Evolutionary conservation across 2,888 invertebrate species (phyloP).

Genomic region (Odontocerum albicorne): DNA sequence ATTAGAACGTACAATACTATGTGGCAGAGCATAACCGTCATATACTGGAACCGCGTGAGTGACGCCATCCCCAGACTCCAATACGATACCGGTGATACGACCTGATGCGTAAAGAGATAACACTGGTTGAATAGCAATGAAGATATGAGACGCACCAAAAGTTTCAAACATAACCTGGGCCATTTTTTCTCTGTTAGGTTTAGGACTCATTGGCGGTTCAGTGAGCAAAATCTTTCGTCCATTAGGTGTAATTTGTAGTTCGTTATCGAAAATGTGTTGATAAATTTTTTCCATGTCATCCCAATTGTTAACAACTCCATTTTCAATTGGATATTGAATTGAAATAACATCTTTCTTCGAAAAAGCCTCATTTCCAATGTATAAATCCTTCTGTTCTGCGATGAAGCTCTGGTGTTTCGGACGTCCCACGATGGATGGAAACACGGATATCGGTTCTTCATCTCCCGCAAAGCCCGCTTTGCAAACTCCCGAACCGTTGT

Average conservation of each 20-base stretch:
- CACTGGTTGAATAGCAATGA: slow-evolving; percentile 72
- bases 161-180: slow-evolving; percentile 44
- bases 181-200: slow-evolving; percentile 66
- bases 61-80: slow-evolving; percentile 74
- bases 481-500: slow-evolving; percentile 98
- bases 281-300: slow-evolving; percentile 99
- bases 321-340: slow-evolving; percentile 94
- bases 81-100: slow-evolving; percentile 72
- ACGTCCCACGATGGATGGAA: slow-evolving; percentile 93
- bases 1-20: slow-evolving; percentile 47
- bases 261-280: slow-evolving; percentile 99
- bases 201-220: slow-evolving; percentile 85
- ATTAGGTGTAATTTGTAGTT: slow-evolving; percentile 92
- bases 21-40: slow-evolving; percentile 50
- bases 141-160: slow-evolving; percentile 52
- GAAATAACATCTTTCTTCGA: slow-evolving; percentile 95
- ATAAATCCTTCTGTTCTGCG: slow-evolving; percentile 96
- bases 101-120: slow-evolving; percentile 73
- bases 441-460: slow-evolving; percentile 92
- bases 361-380: slow-evolving; percentile 95
- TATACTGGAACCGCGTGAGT: slow-evolving; percentile 76
- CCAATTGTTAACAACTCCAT: slow-evolving; percentile 97
- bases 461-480: slow-evolving; percentile 96
- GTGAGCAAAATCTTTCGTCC: slow-evolving; percentile 87
- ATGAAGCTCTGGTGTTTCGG: slow-evolving; percentile 92